Conservation (phyloP, 1,140 invertebrate species). For the Cydia pomonella region DNA sequence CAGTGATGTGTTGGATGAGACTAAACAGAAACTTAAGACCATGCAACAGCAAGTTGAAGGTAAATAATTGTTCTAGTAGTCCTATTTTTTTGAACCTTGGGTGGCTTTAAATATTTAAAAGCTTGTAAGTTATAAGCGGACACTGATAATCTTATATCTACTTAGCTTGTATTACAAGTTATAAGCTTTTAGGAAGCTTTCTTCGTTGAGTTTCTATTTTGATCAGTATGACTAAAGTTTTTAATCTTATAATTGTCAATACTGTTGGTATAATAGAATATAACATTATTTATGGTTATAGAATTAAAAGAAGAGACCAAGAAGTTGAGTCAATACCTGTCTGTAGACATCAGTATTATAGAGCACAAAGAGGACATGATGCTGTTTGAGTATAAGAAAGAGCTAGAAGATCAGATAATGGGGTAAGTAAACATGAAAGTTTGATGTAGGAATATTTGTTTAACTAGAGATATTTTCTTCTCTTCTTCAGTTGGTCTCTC, state of each 20-base stretch:
- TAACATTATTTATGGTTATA: neutral
- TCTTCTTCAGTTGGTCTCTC: no score
- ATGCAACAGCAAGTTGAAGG: constrained; percentile 67
- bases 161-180: neutral
- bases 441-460: neutral
- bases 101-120: no score
- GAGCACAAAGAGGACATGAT: constrained; percentile 69
- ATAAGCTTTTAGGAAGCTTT: neutral
- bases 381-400: constrained; percentile 65
- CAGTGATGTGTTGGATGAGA: constrained; percentile 68
- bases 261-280: no score
- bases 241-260: no score
- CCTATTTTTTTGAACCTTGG: no score
- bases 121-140: no score
- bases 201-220: no score
- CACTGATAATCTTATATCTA: no score
- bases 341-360: constrained; percentile 65
- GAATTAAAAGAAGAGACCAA: constrained; percentile 71
- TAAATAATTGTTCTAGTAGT: constrained; percentile 45
- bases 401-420: constrained; percentile 67
- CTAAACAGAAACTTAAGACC: constrained; percentile 59
- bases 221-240: no score
- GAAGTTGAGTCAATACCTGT: constrained; percentile 65
- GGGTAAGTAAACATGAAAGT: constrained; percentile 53
- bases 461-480: no score